Conservation (phyloP, 2,797 vertebrate genomes). For the Petrocephalus schoutedeni region DNA sequence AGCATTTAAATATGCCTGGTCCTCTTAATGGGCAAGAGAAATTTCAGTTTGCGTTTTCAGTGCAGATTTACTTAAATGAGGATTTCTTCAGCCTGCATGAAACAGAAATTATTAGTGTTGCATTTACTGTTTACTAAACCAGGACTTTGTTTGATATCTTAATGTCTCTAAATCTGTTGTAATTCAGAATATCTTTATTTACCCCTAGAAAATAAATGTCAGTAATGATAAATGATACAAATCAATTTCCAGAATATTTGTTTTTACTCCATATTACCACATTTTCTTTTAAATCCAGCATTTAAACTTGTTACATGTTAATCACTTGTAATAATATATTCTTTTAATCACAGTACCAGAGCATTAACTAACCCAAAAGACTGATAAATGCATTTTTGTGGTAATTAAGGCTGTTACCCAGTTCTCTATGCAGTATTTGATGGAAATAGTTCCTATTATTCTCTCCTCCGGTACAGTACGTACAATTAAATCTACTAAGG, state of each 20-base stretch:
- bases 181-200: not conserved
- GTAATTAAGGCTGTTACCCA: not conserved
- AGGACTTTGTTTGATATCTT: not conserved
- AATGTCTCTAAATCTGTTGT: not conserved
- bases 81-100: not conserved
- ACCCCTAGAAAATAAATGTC: not conserved
- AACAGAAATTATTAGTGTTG: not conserved
- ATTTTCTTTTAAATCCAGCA: not conserved
- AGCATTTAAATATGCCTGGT: not conserved
- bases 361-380: not conserved
- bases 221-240: not conserved
- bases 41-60: not conserved
- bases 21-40: not conserved
- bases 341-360: not conserved
- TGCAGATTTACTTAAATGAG: not conserved
- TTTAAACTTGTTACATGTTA: not conserved
- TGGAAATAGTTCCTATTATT: not conserved
- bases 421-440: not conserved
- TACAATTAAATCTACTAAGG: not conserved
- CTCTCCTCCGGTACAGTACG: not conserved
- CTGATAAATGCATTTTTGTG: not conserved
- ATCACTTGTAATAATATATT: not conserved
- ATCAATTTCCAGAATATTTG: not conserved
- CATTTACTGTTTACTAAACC: not conserved
- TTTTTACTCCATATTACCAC: not conserved